phyloP scores from a whole-genome alignment of 2,888 invertebrate genomes.

The Pollenia griseotomentosa region DNA sequence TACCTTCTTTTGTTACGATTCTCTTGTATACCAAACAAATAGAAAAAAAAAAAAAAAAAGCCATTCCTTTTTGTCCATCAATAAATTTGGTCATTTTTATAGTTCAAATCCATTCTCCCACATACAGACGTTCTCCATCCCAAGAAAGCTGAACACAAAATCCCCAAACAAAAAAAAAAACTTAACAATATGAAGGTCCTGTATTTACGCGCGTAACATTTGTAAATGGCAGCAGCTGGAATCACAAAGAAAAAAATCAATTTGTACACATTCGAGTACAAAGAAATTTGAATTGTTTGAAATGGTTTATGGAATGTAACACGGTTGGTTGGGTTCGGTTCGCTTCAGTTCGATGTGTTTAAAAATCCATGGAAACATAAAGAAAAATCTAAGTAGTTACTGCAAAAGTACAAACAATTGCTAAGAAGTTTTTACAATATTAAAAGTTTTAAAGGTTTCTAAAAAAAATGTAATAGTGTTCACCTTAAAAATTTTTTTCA shows the following conservation, averaged over 20 bases:
- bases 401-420: too few species aligned
- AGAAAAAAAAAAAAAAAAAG: not conserved
- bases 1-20: conserved; percentile 38
- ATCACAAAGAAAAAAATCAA: conserved; percentile 16
- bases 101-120: conserved; percentile 44
- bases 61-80: conserved; percentile 66
- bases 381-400: not conserved
- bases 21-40: not conserved
- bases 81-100: conserved; percentile 70
- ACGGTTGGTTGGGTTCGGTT: conserved; percentile 34
- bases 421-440: too few species aligned
- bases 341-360: not conserved
- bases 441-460: too few species aligned
- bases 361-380: not conserved
- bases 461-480: too few species aligned
- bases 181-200: conserved; percentile 50
- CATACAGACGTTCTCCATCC: not conserved
- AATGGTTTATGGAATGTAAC: conserved; percentile 48
- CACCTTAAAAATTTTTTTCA: too few species aligned
- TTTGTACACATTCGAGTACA: conserved; percentile 8
- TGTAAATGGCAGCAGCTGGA: conserved; percentile 72
- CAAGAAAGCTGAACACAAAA: not conserved
- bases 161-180: conserved; percentile 21
- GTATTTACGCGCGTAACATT: conserved; percentile 69
- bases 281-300: conserved; percentile 30